Evolutionary conservation across 1,140 invertebrate genomes (phyloP).

Genomic region (Bombus ignitus): DNA sequence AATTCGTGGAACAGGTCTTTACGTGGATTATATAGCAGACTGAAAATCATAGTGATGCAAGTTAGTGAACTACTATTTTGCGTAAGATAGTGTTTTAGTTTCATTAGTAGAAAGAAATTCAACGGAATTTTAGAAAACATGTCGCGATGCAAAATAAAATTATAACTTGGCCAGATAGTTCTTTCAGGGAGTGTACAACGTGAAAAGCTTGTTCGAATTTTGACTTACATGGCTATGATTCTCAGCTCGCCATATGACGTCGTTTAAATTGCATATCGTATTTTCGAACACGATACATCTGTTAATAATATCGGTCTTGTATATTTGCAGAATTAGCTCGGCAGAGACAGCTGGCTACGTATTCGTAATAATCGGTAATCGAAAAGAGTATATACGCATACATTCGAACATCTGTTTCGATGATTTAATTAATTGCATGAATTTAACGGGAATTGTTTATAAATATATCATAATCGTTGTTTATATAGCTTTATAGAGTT

Average conservation of each 20-base stretch:
- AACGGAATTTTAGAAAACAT: neutral
- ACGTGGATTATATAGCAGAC: neutral
- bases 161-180: neutral
- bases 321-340: neutral
- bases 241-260: neutral
- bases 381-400: neutral
- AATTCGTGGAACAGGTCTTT: constrained; percentile 38
- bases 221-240: neutral
- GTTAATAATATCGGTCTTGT: neutral
- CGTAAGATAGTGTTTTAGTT: neutral
- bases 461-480: neutral
- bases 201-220: neutral
- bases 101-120: neutral
- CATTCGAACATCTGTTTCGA: neutral
- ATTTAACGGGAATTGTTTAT: neutral
- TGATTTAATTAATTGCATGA: neutral
- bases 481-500: neutral
- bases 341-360: neutral
- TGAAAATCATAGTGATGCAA: neutral
- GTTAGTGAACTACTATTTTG: neutral
- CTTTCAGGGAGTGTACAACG: neutral
- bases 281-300: neutral
- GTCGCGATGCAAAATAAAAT: neutral
- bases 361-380: neutral
- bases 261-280: neutral